These are phyloP conservation scores for Sarcophaga variegata DNA, from an alignment of 2,888 invertebrate genomes.

Conservation along the genomic window DNA sequence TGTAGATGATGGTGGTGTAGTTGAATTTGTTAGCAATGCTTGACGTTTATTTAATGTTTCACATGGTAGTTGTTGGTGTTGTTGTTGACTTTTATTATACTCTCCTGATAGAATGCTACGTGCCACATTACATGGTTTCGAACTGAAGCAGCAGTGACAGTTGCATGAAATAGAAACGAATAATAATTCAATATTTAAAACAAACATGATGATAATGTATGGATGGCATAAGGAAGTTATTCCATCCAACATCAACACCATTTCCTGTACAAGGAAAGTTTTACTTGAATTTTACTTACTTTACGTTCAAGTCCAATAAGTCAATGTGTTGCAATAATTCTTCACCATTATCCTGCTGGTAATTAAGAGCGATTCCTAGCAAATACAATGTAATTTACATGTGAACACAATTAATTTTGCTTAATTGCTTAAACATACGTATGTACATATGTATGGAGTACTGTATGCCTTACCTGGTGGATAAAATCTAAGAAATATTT, in stretches of 20 bases:
- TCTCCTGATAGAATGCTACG: constrained; percentile 53
- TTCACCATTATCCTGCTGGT: constrained; percentile 84
- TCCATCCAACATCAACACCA: background rate
- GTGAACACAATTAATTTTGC: background rate
- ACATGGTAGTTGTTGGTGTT: constrained; percentile 3
- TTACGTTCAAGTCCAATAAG: constrained; percentile 84
- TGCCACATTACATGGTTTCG: constrained; percentile 63
- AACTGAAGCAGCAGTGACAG: constrained; percentile 33
- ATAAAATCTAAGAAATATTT: constrained; percentile 87
- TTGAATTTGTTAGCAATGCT: constrained; percentile 31
- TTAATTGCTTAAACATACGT: background rate
- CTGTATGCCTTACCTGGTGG: constrained; percentile 84
- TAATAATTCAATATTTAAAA: constrained; percentile 16
- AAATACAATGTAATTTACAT: background rate
- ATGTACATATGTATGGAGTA: background rate
- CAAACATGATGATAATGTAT: background rate
- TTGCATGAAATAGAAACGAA: background rate
- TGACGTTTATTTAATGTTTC: constrained; percentile 21
- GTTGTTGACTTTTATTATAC: constrained; percentile 37
- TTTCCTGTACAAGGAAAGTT: no score
- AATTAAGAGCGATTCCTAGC: constrained; percentile 85
- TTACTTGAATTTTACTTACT: constrained; percentile 82
- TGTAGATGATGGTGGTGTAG: constrained; percentile 20
- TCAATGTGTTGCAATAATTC: constrained; percentile 85
- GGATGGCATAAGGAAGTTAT: constrained; percentile 1